Conservation (phyloP, 2,888 invertebrate species). For the Lycaena phlaeas region DNA sequence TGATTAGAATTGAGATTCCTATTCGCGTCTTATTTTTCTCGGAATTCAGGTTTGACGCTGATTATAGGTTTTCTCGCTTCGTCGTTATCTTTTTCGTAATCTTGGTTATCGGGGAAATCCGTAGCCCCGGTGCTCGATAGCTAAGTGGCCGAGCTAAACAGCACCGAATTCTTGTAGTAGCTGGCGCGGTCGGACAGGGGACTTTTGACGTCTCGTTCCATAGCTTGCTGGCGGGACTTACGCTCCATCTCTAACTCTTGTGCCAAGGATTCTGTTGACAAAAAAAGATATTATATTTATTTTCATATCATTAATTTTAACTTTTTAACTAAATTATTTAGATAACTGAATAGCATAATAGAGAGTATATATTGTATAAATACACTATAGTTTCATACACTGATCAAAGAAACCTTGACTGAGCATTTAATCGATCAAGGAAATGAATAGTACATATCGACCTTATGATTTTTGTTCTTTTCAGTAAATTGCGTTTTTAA, state of each 20-base stretch:
- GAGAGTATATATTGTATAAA: too few species aligned
- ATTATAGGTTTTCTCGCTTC: conserved; percentile 65
- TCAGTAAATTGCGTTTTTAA: too few species aligned
- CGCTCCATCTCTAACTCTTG: conserved; percentile 91
- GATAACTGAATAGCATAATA: too few species aligned
- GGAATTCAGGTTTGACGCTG: conserved; percentile 70
- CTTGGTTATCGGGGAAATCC: conserved; percentile 50
- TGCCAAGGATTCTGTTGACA: conserved; percentile 84
- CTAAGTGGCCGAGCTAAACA: conserved; percentile 90
- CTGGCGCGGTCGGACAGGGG: conserved; percentile 85
- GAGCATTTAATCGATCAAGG: too few species aligned
- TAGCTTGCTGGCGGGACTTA: conserved; percentile 84
- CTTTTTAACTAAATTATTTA: too few species aligned
- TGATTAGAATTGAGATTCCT: conserved; percentile 4
- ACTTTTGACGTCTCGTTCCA: conserved; percentile 89
- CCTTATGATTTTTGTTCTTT: too few species aligned
- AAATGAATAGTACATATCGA: too few species aligned
- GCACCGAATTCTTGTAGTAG: conserved; percentile 92
- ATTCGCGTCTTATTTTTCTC: conserved; percentile 51
- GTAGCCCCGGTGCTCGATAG: conserved; percentile 53
- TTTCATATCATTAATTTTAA: too few species aligned
- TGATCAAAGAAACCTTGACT: too few species aligned
- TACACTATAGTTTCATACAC: too few species aligned
- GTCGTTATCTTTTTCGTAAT: conserved; percentile 47
- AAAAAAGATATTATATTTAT: conserved; percentile 26